Evolutionary conservation across 2,113 vertebrate genomes (phyloP).

Genomic region (Neomonachus schauinslandi): DNA sequence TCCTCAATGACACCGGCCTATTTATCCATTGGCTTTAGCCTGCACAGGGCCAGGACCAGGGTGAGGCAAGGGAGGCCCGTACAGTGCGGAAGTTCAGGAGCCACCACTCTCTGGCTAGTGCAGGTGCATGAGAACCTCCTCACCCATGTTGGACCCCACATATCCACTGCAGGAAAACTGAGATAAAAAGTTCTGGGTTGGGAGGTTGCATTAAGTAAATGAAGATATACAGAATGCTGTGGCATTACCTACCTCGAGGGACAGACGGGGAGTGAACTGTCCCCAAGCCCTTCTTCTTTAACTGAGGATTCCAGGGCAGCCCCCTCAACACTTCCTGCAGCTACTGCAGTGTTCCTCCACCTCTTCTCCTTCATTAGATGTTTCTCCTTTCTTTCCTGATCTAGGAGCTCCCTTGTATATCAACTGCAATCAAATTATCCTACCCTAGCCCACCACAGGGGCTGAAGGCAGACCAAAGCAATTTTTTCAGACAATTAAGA

Average conservation of each 20-base stretch:
- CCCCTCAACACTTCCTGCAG: neutral
- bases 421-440: neutral
- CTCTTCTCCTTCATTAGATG: neutral
- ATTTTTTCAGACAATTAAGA: neutral
- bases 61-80: neutral
- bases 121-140: neutral
- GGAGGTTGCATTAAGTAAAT: neutral
- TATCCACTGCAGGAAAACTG: neutral
- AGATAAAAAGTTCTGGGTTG: neutral
- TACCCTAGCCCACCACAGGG: neutral
- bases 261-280: neutral
- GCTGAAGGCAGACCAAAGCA: neutral
- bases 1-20: neutral
- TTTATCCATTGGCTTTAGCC: neutral
- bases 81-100: neutral
- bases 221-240: neutral
- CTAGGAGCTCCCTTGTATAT: neutral
- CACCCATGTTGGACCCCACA: neutral
- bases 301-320: neutral
- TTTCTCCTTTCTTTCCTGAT: neutral
- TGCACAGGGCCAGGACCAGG: neutral
- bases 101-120: accelerated
- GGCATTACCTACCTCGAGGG: neutral
- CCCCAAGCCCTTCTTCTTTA: neutral
- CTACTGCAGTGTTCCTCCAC: neutral